phyloP scores from a whole-genome alignment of 2,888 invertebrate species.

The Apodemia duryi region DNA sequence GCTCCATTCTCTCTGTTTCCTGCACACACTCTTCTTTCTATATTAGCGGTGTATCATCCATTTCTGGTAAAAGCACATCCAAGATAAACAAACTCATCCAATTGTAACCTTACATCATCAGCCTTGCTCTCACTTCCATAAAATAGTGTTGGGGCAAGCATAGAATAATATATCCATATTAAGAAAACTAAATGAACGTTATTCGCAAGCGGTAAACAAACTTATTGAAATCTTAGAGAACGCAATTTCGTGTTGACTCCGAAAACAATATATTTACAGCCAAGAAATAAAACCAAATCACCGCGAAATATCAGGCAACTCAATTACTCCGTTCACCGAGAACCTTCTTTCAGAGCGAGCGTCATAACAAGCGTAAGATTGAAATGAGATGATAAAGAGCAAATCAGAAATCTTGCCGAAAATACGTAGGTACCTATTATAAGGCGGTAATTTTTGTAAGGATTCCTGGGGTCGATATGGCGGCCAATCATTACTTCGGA shows the following conservation, averaged over 20 bases:
- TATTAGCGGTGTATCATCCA: too few relatives aligned
- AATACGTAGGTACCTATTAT: constrained; percentile 66
- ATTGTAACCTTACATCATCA: too few relatives aligned
- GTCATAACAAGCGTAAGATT: constrained; percentile 70
- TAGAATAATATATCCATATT: too few relatives aligned
- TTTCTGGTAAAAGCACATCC: too few relatives aligned
- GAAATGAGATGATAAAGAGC: constrained; percentile 69
- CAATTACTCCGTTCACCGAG: constrained; percentile 49
- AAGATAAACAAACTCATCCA: too few relatives aligned
- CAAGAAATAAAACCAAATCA: constrained; percentile 42
- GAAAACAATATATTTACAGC: constrained; percentile 2
- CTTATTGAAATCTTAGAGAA: background rate
- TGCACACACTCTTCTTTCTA: too few relatives aligned
- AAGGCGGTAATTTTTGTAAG: constrained; percentile 70
- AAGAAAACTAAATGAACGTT: background rate
- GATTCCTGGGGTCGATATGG: constrained; percentile 70
- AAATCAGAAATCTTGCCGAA: constrained; percentile 75
- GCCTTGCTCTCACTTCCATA: too few relatives aligned
- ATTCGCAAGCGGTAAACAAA: background rate
- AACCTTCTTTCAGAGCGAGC: constrained; percentile 28
- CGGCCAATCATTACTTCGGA: constrained; percentile 65
- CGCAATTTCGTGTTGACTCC: constrained; percentile 1
- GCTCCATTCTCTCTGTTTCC: too few relatives aligned
- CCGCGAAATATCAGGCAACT: constrained; percentile 46
- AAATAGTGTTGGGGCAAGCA: too few relatives aligned